Percentiles rank a stretch among this genome's conserved stretches.
Conservation (phyloP, 2,113 vertebrate species). For the Trogon melanurus region DNA sequence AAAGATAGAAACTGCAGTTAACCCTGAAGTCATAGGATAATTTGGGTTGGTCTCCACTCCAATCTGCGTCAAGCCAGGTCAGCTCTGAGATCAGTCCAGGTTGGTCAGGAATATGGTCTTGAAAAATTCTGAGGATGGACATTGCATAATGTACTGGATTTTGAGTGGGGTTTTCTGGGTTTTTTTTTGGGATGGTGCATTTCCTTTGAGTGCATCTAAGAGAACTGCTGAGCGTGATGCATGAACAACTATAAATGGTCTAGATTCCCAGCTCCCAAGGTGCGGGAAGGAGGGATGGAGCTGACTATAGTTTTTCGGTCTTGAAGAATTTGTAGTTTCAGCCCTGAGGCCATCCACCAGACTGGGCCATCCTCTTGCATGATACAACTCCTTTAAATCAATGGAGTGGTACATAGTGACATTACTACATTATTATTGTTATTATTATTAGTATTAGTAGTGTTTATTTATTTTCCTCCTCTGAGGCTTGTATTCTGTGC, state of each 20-base stretch:
- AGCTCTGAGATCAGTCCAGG: not conserved
- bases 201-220: not conserved
- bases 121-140: not conserved
- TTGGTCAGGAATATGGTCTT: not conserved
- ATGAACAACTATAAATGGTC: not conserved
- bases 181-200: no score
- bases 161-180: not conserved
- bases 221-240: not conserved
- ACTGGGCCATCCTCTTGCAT: accelerated
- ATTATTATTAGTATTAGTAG: no score
- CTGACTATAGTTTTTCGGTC: not conserved
- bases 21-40: not conserved
- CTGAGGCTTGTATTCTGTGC: not conserved
- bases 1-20: not conserved
- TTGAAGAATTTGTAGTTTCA: not conserved
- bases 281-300: not conserved
- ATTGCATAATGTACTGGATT: not conserved
- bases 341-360: no score
- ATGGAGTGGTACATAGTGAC: not conserved
- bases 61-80: not conserved
- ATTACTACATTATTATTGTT: not conserved
- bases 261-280: not conserved
- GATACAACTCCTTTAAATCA: not conserved
- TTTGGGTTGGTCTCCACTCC: not conserved
- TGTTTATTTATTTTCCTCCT: not conserved